Conservation (phyloP, 2,888 invertebrate genomes). For the Drosophila acutilabella region DNA sequence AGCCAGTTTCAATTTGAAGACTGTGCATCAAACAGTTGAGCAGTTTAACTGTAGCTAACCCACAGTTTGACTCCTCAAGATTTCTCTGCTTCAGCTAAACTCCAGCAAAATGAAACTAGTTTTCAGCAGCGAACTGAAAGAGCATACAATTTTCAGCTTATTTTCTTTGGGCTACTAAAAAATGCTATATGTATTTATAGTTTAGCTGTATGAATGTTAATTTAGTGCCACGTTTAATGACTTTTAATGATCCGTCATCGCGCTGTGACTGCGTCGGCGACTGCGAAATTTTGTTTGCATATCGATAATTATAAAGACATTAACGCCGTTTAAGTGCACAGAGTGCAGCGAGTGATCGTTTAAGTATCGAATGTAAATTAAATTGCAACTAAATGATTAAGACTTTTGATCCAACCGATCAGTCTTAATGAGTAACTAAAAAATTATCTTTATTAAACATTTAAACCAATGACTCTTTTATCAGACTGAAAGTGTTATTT, state of each 20-base stretch:
- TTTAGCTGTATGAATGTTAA: constrained; percentile 40
- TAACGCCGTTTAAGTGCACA: constrained; percentile 48
- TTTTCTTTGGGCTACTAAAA: background rate
- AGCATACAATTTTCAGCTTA: constrained; percentile 2
- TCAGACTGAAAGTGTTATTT: constrained; percentile 1
- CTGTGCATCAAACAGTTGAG: too few relatives aligned
- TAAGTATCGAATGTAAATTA: constrained; percentile 22
- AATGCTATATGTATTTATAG: background rate
- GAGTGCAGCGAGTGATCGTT: constrained; percentile 9
- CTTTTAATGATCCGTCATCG: constrained; percentile 41
- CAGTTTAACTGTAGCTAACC: too few relatives aligned
- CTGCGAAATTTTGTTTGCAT: constrained; percentile 45
- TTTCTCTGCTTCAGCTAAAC: too few relatives aligned
- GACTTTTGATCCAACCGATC: constrained; percentile 12
- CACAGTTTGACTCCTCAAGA: too few relatives aligned
- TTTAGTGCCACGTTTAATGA: constrained; percentile 44
- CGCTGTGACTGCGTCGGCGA: constrained; percentile 3
- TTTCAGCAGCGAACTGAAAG: background rate
- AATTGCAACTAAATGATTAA: constrained; percentile 32
- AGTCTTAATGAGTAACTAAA: background rate
- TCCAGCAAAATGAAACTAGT: too few relatives aligned
- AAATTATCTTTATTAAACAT: too few relatives aligned
- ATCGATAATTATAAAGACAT: constrained; percentile 67
- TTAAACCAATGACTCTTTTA: background rate
- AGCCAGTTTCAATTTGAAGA: too few relatives aligned